phyloP scores from a whole-genome alignment of 2,888 invertebrate species.

The Adela reaumurella region DNA sequence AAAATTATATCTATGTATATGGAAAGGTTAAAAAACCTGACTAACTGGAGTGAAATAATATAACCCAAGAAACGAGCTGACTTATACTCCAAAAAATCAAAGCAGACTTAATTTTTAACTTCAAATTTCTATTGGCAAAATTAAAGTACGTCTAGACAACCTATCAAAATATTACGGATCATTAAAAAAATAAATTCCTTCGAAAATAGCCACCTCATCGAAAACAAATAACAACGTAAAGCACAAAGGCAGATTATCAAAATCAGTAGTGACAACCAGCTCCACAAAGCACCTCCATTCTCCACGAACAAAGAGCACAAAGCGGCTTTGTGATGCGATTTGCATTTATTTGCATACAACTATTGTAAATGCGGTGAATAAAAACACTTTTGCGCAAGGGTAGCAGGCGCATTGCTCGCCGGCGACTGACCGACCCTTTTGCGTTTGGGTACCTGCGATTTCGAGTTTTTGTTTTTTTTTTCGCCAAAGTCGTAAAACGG shows the following conservation, averaged over 20 bases:
- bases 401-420: not conserved
- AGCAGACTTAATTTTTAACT: too few species aligned
- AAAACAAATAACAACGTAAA: too few species aligned
- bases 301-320: not conserved
- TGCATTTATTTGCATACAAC: conserved; percentile 45
- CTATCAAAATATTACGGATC: too few species aligned
- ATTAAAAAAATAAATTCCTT: too few species aligned
- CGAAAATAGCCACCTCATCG: too few species aligned
- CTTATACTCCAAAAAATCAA: too few species aligned
- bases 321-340: conserved; percentile 12
- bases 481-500: conserved; percentile 32
- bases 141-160: too few species aligned
- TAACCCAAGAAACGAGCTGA: too few species aligned
- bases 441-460: conserved; percentile 38
- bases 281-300: not conserved
- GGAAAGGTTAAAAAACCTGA: too few species aligned
- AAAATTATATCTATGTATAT: too few species aligned
- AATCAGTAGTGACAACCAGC: not conserved
- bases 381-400: conserved; percentile 28
- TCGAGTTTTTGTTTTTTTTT: conserved; percentile 24
- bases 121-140: too few species aligned
- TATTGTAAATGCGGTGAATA: conserved; percentile 23
- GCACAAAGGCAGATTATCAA: not conserved
- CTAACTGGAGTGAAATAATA: too few species aligned
- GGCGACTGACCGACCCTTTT: conserved; percentile 17